Percentiles rank a stretch among this genome's conserved stretches.
Conservation (phyloP, 2,888 invertebrate genomes). For the Mesoligia furuncula region DNA sequence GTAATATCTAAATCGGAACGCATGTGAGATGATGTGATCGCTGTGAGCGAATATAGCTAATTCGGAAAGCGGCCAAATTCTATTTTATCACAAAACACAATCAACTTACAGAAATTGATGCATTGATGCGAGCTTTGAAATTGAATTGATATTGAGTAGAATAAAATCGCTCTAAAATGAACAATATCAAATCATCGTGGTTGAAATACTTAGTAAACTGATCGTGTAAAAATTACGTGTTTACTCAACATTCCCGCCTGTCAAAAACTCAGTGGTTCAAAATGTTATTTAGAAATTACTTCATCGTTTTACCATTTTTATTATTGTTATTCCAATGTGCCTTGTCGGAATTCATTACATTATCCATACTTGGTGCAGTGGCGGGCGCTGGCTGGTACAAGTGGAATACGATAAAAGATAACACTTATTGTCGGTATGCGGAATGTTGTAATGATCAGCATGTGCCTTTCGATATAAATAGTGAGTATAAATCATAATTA, state of each 20-base stretch:
- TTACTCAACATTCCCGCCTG: slow-evolving; percentile 23
- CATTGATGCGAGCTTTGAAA: background rate
- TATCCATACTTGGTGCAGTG: slow-evolving; percentile 75
- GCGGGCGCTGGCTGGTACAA: slow-evolving; percentile 79
- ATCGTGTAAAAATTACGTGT: slow-evolving; percentile 25
- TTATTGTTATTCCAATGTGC: slow-evolving; percentile 53
- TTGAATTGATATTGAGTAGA: background rate
- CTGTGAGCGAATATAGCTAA: too few species aligned
- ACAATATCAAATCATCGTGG: background rate
- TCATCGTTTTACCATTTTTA: slow-evolving; percentile 19
- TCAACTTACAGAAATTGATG: too few species aligned
- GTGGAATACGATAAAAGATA: slow-evolving; percentile 83
- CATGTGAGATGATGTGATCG: too few species aligned
- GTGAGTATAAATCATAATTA: slow-evolving; percentile 78
- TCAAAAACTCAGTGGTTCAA: slow-evolving; percentile 16
- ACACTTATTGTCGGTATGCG: slow-evolving; percentile 85
- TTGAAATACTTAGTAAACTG: background rate
- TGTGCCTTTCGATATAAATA: slow-evolving; percentile 88
- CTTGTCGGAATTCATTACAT: slow-evolving; percentile 76
- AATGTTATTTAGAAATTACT: slow-evolving; percentile 46
- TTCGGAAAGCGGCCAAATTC: too few species aligned
- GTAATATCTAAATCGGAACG: too few species aligned
- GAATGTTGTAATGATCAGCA: slow-evolving; percentile 91
- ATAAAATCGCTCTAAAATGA: slow-evolving; percentile 31
- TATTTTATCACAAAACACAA: too few species aligned